Base-by-base conservation (phyloP, 2,113 vertebrate species). In the Mirza zaza region DNA sequence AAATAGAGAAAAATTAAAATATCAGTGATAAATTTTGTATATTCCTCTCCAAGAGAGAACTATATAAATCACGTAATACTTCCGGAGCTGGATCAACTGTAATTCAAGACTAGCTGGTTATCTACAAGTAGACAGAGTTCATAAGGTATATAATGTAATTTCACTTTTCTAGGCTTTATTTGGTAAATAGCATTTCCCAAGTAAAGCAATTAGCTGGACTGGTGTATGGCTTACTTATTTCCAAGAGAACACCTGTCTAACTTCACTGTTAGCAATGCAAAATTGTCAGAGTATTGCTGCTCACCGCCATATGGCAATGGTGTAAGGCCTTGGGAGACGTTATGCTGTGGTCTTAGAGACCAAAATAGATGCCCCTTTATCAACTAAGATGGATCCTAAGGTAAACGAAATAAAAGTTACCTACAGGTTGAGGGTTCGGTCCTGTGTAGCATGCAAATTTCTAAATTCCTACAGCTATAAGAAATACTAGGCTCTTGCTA, bases 161-260 rank as follows among this genome's bases (percentile, higher is more conserved):
- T 94, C 42, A 70, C 32, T 80, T 76, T 81, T 61, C 71, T 50
- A 45, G 75, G 25, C 21, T 81, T 81, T 75, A 80, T 73, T 71
- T 89, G 83, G 82, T 83, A 85, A 88, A 84, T 18, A 83, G 14
- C 39, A 85, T 84, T 87, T 93, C 80, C 83, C 55, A 91, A 91
- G 52, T 55, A 68, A 71, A 91, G 20, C 71, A 75, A 67, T 67
- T 77, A 87, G 82, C 27, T 83, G 34, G 29, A 11, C 48, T 80
- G 39, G 34, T 10, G 8, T 87, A 57, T 87, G 21, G 11, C 61
- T 93, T 29, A 87, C 75, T 73, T 75, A 59, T 68, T 88, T 77
- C 36, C 39, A 32, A 63, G 92, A 89, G 34, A 90, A 87, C 50
- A 76, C 29, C 50, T 87, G 29, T 71, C 52, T 87, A 70, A 39